A percentile compares a stretch with the other conserved stretches of the same genome.
These are phyloP conservation scores for Bovichtus variegatus DNA, from an alignment of 2,797 vertebrate species.

Conservation along the genomic window DNA sequence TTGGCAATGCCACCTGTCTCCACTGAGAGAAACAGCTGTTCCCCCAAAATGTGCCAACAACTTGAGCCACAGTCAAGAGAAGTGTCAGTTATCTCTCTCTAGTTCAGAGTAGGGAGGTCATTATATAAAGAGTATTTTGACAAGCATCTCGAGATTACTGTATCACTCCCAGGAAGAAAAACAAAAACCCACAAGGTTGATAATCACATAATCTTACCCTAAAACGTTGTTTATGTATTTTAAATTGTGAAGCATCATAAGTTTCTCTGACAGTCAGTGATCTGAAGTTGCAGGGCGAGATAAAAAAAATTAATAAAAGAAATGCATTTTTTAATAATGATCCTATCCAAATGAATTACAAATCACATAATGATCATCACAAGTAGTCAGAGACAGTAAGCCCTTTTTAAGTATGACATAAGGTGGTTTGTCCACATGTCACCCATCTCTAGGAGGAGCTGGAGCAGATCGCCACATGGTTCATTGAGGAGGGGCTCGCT, in stretches of 20 bases:
- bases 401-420: neutral
- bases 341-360: neutral
- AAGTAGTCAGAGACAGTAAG: neutral
- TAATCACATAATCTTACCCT: neutral
- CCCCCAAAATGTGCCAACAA: conserved; percentile 19
- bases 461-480: conserved; percentile 61
- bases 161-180: neutral
- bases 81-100: neutral
- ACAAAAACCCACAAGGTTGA: neutral
- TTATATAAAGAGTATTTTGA: neutral
- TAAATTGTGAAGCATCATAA: neutral
- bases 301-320: conserved; percentile 2
- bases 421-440: conserved; percentile 1
- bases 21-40: conserved; percentile 32
- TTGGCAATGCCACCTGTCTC: conserved; percentile 29
- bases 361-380: neutral
- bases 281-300: neutral
- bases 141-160: neutral
- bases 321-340: neutral
- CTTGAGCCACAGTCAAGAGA: neutral
- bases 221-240: neutral
- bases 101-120: neutral
- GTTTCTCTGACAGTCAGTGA: neutral
- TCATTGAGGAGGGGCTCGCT: conserved; percentile 65
- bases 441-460: conserved; percentile 51